Evolutionary conservation across 2,113 vertebrate genomes (phyloP).

Genomic region (Limanda limanda): DNA sequence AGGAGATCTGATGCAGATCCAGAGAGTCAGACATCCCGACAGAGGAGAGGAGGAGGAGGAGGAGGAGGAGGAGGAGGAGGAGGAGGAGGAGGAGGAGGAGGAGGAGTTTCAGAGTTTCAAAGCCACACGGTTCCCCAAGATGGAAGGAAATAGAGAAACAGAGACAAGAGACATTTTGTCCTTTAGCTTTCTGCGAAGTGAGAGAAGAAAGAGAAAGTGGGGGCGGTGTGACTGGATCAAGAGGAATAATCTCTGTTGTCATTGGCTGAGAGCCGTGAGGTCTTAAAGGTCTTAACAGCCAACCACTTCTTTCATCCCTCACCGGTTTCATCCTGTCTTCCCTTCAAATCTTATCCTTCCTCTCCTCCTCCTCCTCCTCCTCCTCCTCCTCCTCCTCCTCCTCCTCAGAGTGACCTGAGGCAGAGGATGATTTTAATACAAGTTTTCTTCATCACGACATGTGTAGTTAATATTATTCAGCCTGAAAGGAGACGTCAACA

Average conservation of each 20-base stretch:
- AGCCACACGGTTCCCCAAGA: background rate
- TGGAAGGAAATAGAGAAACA: background rate
- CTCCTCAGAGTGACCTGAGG: too few relatives aligned
- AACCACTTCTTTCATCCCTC: background rate
- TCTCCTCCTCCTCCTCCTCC: too few relatives aligned
- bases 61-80: background rate
- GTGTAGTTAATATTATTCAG: too few relatives aligned
- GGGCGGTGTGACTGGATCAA: slow-evolving; percentile 25
- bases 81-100: background rate
- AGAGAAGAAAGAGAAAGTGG: background rate
- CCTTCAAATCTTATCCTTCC: background rate
- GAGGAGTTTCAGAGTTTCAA: background rate
- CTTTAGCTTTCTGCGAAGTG: slow-evolving; percentile 9
- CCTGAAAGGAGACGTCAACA: too few relatives aligned
- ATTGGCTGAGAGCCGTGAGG: slow-evolving; percentile 37
- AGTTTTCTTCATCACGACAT: too few relatives aligned
- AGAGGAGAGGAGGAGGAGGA: background rate
- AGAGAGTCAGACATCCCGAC: slow-evolving; percentile 69
- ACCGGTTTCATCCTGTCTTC: too few relatives aligned
- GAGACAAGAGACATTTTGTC: background rate
- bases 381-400: background rate
- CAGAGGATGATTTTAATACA: too few relatives aligned
- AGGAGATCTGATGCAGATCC: slow-evolving; percentile 74
- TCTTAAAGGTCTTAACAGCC: slow-evolving; percentile 31
- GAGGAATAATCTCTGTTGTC: slow-evolving; percentile 34